Conservation (phyloP, 2,888 invertebrate species). For the Desoria tigrina region DNA sequence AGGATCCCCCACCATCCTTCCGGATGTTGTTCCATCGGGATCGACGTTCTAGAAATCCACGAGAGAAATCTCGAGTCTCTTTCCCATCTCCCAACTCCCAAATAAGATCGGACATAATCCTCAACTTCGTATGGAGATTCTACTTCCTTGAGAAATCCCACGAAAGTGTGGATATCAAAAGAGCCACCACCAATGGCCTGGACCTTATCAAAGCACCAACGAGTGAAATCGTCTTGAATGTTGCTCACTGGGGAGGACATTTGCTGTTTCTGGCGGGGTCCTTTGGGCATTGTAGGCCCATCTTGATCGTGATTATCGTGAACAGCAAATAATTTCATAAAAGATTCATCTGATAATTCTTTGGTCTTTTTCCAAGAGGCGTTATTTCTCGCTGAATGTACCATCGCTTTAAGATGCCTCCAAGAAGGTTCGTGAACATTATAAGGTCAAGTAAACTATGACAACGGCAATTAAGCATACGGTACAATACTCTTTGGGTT, state of each 20-base stretch:
- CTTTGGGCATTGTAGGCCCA: constrained; percentile 59
- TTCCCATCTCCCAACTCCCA: constrained; percentile 88
- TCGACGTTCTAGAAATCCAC: constrained; percentile 86
- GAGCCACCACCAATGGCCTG: constrained; percentile 54
- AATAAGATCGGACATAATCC: constrained; percentile 87
- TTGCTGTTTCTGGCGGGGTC: constrained; percentile 53
- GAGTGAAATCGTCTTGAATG: constrained; percentile 75
- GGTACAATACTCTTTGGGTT: no score
- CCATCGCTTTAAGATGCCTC: no score
- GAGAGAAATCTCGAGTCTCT: constrained; percentile 81
- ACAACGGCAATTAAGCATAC: no score
- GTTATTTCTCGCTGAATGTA: no score
- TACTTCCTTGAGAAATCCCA: constrained; percentile 86
- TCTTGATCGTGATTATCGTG: constrained; percentile 22
- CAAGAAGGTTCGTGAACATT: no score
- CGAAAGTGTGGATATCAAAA: constrained; percentile 75
- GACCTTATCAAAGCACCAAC: constrained; percentile 72
- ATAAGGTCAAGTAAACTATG: no score
- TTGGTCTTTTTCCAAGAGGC: constrained; percentile 53
- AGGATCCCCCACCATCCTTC: constrained; percentile 59
- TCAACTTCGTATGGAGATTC: constrained; percentile 93
- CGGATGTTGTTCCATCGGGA: constrained; percentile 58
- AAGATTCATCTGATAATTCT: constrained; percentile 36
- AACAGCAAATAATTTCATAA: constrained; percentile 38
- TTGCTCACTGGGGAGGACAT: constrained; percentile 55